phyloP scores from a whole-genome alignment of 1,140 invertebrate genomes.

The Probaryconus sp. region DNA sequence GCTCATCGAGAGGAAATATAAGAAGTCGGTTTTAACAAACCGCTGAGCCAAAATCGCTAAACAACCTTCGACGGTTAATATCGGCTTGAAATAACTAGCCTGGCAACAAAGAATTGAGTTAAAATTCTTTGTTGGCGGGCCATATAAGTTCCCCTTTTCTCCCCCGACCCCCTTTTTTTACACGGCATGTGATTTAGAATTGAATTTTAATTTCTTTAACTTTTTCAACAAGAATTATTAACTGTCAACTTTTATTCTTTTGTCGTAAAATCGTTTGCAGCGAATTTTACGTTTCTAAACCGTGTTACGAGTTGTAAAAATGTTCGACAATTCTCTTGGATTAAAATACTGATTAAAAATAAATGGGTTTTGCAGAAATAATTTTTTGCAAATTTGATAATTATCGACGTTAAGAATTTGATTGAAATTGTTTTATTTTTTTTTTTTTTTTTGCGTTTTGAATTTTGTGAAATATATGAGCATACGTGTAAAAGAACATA shows the following conservation, averaged over 20 bases:
- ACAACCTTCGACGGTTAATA: slow-evolving; percentile 24
- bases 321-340: not conserved
- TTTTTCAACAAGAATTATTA: not conserved
- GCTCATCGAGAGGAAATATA: slow-evolving; percentile 57
- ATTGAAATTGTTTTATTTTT: not conserved
- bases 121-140: slow-evolving; percentile 42
- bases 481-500: no score
- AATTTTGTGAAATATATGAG: no score
- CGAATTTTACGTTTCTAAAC: not conserved
- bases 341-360: not conserved
- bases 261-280: slow-evolving; percentile 37
- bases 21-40: slow-evolving; percentile 53
- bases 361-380: not conserved
- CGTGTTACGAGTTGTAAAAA: not conserved
- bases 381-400: not conserved
- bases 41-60: slow-evolving; percentile 7
- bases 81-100: slow-evolving; percentile 45
- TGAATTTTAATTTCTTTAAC: slow-evolving; percentile 51
- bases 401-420: not conserved
- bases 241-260: slow-evolving; percentile 21
- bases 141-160: slow-evolving; percentile 33
- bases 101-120: slow-evolving; percentile 46
- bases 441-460: not conserved
- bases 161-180: no score
- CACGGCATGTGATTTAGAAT: slow-evolving; percentile 59